Percentiles rank a stretch among this genome's conserved stretches.
phyloP scores from a whole-genome alignment of 1,140 invertebrate species.

The Tetramorium simillimum region DNA sequence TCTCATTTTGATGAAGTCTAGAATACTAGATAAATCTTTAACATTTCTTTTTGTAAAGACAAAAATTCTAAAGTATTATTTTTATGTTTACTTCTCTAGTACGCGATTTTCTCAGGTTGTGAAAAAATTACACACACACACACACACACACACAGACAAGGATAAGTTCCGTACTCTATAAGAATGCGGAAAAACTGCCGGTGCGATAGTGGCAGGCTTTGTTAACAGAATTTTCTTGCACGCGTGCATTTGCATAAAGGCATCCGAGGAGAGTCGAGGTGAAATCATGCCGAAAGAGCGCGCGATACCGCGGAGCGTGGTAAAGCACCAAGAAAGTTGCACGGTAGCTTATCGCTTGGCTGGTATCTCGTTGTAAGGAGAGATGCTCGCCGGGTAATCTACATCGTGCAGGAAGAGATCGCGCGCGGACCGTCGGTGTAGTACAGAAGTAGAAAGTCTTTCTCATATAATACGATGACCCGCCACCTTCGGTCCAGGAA shows the following conservation, averaged over 20 bases:
- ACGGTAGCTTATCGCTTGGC: slow-evolving; percentile 69
- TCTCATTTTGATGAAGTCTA: neutral
- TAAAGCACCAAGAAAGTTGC: slow-evolving; percentile 64
- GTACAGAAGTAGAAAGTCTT: slow-evolving; percentile 74
- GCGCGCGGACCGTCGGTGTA: slow-evolving; percentile 54
- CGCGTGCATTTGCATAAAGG: slow-evolving; percentile 59
- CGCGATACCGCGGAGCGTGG: slow-evolving; percentile 24
- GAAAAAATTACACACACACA: neutral
- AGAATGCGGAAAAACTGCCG: slow-evolving; percentile 33
- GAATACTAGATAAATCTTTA: neutral
- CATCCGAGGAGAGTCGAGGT: slow-evolving; percentile 10
- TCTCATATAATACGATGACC: slow-evolving; percentile 72
- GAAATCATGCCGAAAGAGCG: slow-evolving; percentile 41
- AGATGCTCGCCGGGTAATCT: slow-evolving; percentile 64
- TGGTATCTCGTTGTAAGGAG: slow-evolving; percentile 74
- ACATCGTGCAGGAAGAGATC: slow-evolving; percentile 71
- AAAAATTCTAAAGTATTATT: neutral
- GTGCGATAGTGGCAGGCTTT: slow-evolving; percentile 44
- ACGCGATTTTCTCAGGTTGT: slow-evolving; percentile 21
- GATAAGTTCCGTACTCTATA: slow-evolving; percentile 31
- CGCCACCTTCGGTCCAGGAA: slow-evolving; percentile 57
- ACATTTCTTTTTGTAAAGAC: neutral
- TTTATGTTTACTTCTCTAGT: neutral
- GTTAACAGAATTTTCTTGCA: slow-evolving; percentile 58
- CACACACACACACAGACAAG: neutral